Evolutionary conservation across 2,797 vertebrate species (phyloP).

Genomic region (Vultur gryphus): DNA sequence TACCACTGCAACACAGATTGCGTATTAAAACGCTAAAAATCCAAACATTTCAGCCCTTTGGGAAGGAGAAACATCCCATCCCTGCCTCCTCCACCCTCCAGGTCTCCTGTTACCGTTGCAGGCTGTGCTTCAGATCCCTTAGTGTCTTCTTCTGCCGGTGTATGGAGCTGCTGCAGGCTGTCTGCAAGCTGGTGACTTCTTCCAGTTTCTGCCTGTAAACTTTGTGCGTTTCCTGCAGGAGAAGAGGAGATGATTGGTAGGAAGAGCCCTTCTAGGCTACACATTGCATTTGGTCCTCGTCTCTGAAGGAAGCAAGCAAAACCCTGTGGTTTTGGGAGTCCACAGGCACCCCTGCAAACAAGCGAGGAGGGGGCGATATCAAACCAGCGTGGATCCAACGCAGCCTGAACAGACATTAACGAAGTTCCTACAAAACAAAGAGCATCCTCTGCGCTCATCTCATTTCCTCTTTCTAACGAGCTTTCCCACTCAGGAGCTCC

Average conservation of each 20-base stretch:
- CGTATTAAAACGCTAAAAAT: not conserved
- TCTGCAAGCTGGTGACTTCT: slow-evolving; percentile 88
- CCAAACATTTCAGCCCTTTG: not conserved
- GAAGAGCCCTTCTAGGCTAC: not conserved
- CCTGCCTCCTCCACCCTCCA: not conserved
- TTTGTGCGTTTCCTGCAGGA: slow-evolving; percentile 90
- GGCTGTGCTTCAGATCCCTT: slow-evolving; percentile 78
- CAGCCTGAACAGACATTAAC: not conserved
- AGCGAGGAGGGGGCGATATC: not conserved
- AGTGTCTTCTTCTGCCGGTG: slow-evolving; percentile 87
- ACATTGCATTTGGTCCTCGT: not conserved
- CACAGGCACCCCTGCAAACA: not conserved
- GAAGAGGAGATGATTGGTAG: not conserved
- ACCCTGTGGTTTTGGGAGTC: not conserved
- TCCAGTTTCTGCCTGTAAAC: slow-evolving; percentile 93
- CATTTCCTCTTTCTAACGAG: not conserved
- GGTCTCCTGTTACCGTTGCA: slow-evolving; percentile 76
- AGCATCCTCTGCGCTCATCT: not conserved
- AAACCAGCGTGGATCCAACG: not conserved
- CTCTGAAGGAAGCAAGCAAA: not conserved
- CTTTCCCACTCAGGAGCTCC: not conserved
- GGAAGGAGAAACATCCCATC: not conserved
- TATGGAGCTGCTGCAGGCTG: slow-evolving; percentile 85
- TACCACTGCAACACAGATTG: not conserved
- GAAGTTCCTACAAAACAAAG: not conserved